Base-by-base conservation (phyloP, 2,888 invertebrate species). In the Andricus curvator region DNA sequence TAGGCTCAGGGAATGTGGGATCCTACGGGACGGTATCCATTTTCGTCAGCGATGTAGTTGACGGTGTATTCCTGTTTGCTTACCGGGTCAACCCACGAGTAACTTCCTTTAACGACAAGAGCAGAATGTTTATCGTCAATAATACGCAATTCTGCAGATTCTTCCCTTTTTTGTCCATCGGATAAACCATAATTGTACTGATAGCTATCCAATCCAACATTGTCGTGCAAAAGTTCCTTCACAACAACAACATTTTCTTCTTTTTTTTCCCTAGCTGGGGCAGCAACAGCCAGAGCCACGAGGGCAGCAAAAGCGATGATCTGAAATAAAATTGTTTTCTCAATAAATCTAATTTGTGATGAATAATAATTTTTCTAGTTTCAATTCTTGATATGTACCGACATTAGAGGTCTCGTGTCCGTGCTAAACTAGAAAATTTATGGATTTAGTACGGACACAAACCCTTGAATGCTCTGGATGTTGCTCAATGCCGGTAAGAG, bases 21-120 rank as follows among this genome's bases (percentile, higher is more conserved):
- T 13, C 88, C 89, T 48, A 83, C 80, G 33, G 89, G 88, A 33
- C 85, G 87, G 88, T 88, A 90, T 37, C 89, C 89, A 29, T 86
- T 87, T 78, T 88, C 88, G 82, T 90, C 89, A 64, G 90, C 90
- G 77, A 85, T 83, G 84, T 90, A 90, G 29, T 78, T 86, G 37
- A 90, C 84, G 48, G 85, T 85, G 86, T 85, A 90, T 29, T 78
- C 81, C 62, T 85, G 85, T n/a, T 83, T 85, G 67, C 86, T 86
- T 6, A 41, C 82, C 4, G 89, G 88, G 62, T 88, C 88, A 25
- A 89, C 87, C 78, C 80, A 89, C 51, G 88, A 84, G 87, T 81
- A 91, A 64, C 88, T 87, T 78, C 92, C 92, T 4, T 81, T 82
- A 22, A 90, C 89, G 2, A 86, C 85, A 29, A 89, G 78, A 17